Conservation (phyloP, 1,140 invertebrate genomes). For the Propsilocerus akamusi region DNA sequence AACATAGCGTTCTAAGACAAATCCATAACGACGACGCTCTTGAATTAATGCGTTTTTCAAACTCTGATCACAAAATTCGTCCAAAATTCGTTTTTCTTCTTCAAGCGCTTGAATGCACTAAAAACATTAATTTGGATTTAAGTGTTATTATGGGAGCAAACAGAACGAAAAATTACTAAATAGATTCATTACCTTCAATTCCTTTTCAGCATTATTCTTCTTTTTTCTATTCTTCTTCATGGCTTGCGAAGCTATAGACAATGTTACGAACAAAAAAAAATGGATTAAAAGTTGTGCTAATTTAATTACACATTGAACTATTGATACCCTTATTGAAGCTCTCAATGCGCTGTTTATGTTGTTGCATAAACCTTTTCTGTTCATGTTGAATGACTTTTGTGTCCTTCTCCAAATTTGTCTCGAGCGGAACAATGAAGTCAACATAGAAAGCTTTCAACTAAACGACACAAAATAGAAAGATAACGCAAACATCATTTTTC, state of each 20-base stretch:
- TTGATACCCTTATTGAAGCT: constrained; percentile 55
- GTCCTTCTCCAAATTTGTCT: constrained; percentile 84
- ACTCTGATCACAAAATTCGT: constrained; percentile 77
- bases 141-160: neutral
- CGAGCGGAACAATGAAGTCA: constrained; percentile 73
- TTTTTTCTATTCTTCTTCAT: constrained; percentile 82
- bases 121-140: too few species aligned
- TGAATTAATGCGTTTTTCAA: constrained; percentile 90
- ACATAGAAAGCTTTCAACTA: constrained; percentile 89
- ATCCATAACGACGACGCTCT: constrained; percentile 80
- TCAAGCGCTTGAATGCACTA: constrained; percentile 78
- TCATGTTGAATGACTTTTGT: constrained; percentile 86
- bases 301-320: neutral
- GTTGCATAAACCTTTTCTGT: constrained; percentile 76
- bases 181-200: constrained; percentile 48
- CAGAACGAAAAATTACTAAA: neutral
- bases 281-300: neutral
- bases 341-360: constrained; percentile 72
- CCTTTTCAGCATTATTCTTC: constrained; percentile 71
- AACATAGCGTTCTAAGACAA: constrained; percentile 78
- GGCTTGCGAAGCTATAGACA: constrained; percentile 42
- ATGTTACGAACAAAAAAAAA: neutral
- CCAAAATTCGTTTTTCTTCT: constrained; percentile 77
- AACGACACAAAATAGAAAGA: constrained; percentile 15
- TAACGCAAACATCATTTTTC: neutral